A percentile compares a stretch with the other conserved stretches of the same genome.
phyloP scores from a whole-genome alignment of 2,113 vertebrate genomes.

The Vidua chalybeata region DNA sequence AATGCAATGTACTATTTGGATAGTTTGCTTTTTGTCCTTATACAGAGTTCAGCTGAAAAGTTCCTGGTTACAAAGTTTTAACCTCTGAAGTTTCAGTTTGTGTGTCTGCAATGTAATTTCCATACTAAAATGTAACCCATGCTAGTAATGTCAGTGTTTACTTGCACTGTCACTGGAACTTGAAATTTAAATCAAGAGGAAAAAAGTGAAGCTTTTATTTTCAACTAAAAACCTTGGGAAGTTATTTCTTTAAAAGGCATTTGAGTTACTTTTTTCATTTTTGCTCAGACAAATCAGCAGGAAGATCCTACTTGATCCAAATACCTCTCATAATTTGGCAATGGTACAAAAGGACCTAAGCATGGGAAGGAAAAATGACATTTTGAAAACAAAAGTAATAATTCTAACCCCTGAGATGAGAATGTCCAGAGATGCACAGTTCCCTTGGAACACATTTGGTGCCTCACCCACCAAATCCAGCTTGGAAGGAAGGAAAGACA shows the following conservation, averaged over 20 bases:
- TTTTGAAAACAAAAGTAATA: neutral
- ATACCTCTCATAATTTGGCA: neutral
- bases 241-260: neutral
- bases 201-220: neutral
- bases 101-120: neutral
- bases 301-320: neutral
- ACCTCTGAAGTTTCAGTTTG: neutral
- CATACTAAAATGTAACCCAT: neutral
- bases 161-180: neutral
- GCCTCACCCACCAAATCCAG: neutral
- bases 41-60: neutral
- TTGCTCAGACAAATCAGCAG: neutral
- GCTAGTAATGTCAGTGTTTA: neutral
- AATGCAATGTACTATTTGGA: neutral
- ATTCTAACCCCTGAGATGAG: neutral
- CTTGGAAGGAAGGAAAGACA: neutral
- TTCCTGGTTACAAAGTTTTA: neutral
- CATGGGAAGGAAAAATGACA: neutral
- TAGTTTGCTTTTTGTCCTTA: neutral
- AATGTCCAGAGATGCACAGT: neutral
- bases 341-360: neutral
- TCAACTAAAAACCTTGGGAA: neutral
- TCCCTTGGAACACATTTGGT: neutral
- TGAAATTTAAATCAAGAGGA: neutral
- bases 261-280: neutral